Base-by-base conservation (phyloP, 92 coral and sea anemone genomes). In the Actinostola sp. region DNA sequence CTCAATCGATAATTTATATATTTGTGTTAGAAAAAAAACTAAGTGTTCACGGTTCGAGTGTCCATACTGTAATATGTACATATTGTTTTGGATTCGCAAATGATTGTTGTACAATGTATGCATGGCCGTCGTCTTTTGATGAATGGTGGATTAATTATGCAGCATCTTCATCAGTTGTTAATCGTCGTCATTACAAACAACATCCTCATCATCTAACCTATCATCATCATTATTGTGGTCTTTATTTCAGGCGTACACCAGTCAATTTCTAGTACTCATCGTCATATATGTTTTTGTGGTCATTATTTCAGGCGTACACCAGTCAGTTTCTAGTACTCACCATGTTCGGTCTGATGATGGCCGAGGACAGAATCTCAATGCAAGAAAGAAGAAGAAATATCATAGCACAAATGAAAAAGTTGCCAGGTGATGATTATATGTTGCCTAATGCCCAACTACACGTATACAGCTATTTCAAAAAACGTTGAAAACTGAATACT, bases 271-370 rank as follows among this genome's bases (percentile, higher is more conserved):
- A 54, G 91, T 93, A 26, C 60, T 94, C 46, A 89, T 92, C 20
- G 91, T 94, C n/a, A n/a, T n/a, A n/a, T n/a, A n/a, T n/a, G n/a
- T n/a, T 20, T 15, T 25, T 52, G 21, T 48, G 20, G 12, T 41
- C 24, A 8, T 54, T 29, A 2, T 30, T 42, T 7, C 58, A 92
- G 97, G 97, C 97, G 2, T 94, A 94, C 31, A 94, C 98, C 77
- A 94, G 98, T 78, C 98, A 94, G 75, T 94, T 94, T 52, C 78
- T 94, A 54, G 91, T 93, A 26, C 60, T 94, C 46, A 89, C 89
- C 20, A 94, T 94, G 98, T 88, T 94, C 82, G 92, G 92, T 15
- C 82, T 94, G 53, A 94, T 94, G 98, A 91, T 94, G 98, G 84
- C 97, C 5, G 98, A 89, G 41, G 98, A 94, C 66, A 86, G 98